Evolutionary conservation across 2,797 vertebrate genomes (phyloP).

Genomic region (Naso thynnoides): DNA sequence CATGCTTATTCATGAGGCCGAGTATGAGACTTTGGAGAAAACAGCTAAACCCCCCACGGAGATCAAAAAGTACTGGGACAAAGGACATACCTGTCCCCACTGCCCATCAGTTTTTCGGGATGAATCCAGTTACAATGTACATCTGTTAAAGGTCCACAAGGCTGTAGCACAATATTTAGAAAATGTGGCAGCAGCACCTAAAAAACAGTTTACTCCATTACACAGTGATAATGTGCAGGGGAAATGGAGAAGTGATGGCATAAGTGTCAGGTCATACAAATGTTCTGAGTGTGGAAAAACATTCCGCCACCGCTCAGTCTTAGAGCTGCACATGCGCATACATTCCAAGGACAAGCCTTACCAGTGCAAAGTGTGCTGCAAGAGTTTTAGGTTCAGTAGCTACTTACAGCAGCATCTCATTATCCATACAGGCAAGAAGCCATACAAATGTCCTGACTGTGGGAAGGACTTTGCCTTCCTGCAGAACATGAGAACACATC

Average conservation of each 20-base stretch:
- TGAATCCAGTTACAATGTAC: constrained; percentile 76
- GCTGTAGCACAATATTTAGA: constrained; percentile 65
- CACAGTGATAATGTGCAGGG: constrained; percentile 59
- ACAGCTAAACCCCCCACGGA: constrained; percentile 46
- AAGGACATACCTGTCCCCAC: constrained; percentile 77
- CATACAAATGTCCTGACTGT: constrained; percentile 87
- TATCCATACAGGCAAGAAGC: constrained; percentile 87
- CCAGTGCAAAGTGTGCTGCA: constrained; percentile 86
- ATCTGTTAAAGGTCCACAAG: constrained; percentile 78
- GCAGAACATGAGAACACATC: constrained; percentile 89
- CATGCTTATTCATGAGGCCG: constrained; percentile 84
- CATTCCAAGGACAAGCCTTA: constrained; percentile 87
- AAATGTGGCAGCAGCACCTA: constrained; percentile 52
- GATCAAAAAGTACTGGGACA: constrained; percentile 63
- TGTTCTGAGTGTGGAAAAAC: constrained; percentile 85
- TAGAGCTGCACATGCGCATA: constrained; percentile 87
- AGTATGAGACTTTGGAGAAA: constrained; percentile 78
- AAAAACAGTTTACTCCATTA: constrained; percentile 44
- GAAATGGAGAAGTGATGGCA: constrained; percentile 64
- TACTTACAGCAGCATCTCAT: constrained; percentile 88
- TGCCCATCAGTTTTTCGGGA: constrained; percentile 81
- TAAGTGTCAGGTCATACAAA: constrained; percentile 75
- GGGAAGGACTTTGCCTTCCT: constrained; percentile 88
- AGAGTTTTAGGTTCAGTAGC: constrained; percentile 86
- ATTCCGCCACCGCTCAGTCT: constrained; percentile 86